A percentile compares a stretch with the other conserved stretches of the same genome.
Conservation (phyloP, 1,140 invertebrate genomes). For the Goniozus legneri region DNA sequence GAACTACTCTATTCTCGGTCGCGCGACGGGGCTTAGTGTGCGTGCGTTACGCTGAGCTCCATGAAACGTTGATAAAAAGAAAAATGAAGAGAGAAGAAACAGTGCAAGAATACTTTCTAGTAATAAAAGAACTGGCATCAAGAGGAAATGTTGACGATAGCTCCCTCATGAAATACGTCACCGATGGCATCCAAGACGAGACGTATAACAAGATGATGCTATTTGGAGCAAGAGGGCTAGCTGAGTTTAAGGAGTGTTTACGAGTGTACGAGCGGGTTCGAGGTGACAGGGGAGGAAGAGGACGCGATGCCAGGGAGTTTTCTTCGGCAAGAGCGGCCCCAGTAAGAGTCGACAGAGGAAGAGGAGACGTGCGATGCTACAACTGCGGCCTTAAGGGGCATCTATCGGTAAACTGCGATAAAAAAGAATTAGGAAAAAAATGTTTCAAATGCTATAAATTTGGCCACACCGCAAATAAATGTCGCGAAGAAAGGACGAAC, state of each 20-base stretch:
- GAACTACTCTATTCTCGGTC: too few relatives aligned
- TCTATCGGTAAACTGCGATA: slow-evolving; percentile 1
- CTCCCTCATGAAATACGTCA: slow-evolving; percentile 25
- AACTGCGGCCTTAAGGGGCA: slow-evolving; percentile 4
- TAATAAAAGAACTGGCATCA: slow-evolving; percentile 34
- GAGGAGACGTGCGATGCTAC: neutral
- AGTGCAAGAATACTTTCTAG: slow-evolving; percentile 35
- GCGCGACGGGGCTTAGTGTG: too few relatives aligned
- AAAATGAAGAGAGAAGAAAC: slow-evolving; percentile 27
- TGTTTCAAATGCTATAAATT: slow-evolving; percentile 7
- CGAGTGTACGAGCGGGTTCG: slow-evolving; percentile 10
- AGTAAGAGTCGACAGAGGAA: neutral
- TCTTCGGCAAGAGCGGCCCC: neutral
- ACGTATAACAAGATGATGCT: slow-evolving; percentile 14
- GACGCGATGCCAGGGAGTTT: neutral
- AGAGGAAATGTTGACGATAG: slow-evolving; percentile 25
- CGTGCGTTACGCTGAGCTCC: slow-evolving; percentile 30
- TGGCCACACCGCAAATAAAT: neutral
- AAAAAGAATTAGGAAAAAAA: slow-evolving; percentile 4
- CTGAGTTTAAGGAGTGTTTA: slow-evolving; percentile 17
- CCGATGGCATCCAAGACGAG: slow-evolving; percentile 23
- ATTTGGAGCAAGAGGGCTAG: slow-evolving; percentile 7
- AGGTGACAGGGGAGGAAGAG: neutral
- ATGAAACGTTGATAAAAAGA: slow-evolving; percentile 19
- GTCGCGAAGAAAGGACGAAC: neutral